Conservation (phyloP, 2,797 vertebrate genomes). For the Clarias fuscus region DNA sequence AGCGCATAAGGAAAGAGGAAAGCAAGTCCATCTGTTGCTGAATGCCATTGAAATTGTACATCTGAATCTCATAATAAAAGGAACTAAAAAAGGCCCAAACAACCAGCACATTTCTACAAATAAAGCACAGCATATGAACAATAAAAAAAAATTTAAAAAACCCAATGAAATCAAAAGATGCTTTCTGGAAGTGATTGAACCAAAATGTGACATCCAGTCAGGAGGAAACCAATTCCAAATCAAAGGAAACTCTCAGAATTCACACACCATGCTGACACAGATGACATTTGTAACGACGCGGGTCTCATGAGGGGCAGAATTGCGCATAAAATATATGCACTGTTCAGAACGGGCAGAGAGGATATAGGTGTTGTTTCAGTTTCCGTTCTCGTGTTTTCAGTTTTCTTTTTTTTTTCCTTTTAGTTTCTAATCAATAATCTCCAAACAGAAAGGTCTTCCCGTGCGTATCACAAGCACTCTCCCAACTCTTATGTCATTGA, state of each 20-base stretch:
- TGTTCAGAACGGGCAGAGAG: too few relatives aligned
- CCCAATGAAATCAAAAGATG: neutral
- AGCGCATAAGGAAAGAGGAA: neutral
- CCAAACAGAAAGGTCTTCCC: too few relatives aligned
- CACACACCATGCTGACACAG: neutral
- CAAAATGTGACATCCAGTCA: neutral
- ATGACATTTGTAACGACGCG: neutral
- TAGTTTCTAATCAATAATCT: too few relatives aligned
- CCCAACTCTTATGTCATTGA: too few relatives aligned
- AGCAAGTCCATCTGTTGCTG: constrained; percentile 28
- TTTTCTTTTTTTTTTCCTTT: too few relatives aligned
- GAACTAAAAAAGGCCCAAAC: neutral
- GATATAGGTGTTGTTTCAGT: too few relatives aligned
- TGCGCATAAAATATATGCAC: too few relatives aligned
- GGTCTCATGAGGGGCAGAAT: too few relatives aligned
- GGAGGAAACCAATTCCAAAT: neutral
- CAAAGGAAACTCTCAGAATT: neutral
- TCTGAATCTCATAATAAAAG: constrained; percentile 40
- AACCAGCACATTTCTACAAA: neutral
- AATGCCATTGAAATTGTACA: constrained; percentile 34
- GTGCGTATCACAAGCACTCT: too few relatives aligned
- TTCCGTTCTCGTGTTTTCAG: too few relatives aligned
- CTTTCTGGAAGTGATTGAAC: neutral
- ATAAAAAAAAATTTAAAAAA: neutral
- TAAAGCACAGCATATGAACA: neutral